Base-by-base conservation (phyloP, 2,888 invertebrate species). In the Smittia aterrima region DNA sequence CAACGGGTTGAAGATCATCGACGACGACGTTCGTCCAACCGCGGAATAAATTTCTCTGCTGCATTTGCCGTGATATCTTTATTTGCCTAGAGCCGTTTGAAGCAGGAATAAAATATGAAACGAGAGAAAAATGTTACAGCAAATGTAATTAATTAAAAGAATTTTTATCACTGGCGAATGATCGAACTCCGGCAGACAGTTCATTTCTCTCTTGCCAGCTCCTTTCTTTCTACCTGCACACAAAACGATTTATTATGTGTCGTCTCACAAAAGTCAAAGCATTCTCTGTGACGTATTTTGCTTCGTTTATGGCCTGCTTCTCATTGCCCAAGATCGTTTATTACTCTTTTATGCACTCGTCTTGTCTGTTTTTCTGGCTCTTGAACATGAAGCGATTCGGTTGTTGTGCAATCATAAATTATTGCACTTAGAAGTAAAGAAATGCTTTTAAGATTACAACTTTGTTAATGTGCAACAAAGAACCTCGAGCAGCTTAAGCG, bases 61-160 rank as follows among this genome's bases (percentile, higher is more conserved):
- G 27, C 32, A 16, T 25, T 22, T 58, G 25, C 9, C 58, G 62
- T 72, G 72, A 72, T 72, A 62, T 62, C 72, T 72, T 72, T 72
- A 72, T 72, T 72, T 62, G 62, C 72, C 72, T 72, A 54, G 9
- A 58, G 58, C 47, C 11, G 13, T n/a, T 47, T 47, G 16, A 7
- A 4, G 32, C 20, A 24, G 54, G 54, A 54, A 16, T n/a, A 40
- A 62, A 72, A 62, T 40, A 16, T 58, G 27, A 58, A 62, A 72
- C 9, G 32, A 38, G 25, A 71, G 40, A 18, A 40, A 58, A 58
- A 7, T 22, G 13, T 58, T 20, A 41, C 58, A 67, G 41, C 20
- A 40, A 67, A 71, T 27, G 32, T 71, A 71, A 71, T 71, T 71
- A 71, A 71, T 71, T 71, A 58, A 71, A 58, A 38, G 71, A 58